Conservation (phyloP, 2,888 invertebrate genomes). For the Morpho deidamia region DNA sequence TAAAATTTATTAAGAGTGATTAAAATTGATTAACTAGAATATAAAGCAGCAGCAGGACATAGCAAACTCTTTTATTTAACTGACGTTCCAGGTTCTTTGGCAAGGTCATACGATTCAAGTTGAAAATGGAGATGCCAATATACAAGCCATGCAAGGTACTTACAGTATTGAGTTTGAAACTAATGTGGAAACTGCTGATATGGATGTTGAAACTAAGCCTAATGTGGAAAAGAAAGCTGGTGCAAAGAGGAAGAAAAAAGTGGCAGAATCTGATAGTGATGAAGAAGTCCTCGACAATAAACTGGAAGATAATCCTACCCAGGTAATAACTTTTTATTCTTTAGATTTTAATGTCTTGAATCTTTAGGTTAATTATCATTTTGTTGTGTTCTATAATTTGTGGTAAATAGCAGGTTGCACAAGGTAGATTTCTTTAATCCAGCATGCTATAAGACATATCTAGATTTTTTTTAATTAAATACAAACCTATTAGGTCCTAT, state of each 20-base stretch:
- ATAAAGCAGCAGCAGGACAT: too few species aligned
- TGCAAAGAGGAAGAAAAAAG: constrained; percentile 73
- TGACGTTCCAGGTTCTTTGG: constrained; percentile 78
- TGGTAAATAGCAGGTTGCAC: too few species aligned
- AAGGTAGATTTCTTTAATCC: too few species aligned
- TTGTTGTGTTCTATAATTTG: too few species aligned
- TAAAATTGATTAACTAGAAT: too few species aligned
- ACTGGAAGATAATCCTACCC: constrained; percentile 82
- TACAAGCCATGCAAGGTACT: constrained; percentile 51
- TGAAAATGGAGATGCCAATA: constrained; percentile 67
- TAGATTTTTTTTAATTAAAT: too few species aligned
- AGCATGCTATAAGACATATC: too few species aligned
- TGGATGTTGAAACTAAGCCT: constrained; percentile 67
- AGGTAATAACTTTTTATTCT: constrained; percentile 42
- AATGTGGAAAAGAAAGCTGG: constrained; percentile 66
- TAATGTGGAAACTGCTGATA: constrained; percentile 56
- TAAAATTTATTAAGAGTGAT: too few species aligned
- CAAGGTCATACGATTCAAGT: constrained; percentile 82
- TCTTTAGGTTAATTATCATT: too few species aligned
- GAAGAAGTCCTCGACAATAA: constrained; percentile 80
- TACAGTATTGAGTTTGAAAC: constrained; percentile 62
- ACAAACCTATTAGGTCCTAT: too few species aligned
- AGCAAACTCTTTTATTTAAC: too few species aligned
- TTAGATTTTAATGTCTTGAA: neutral
- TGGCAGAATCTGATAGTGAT: constrained; percentile 61